Percentiles rank a stretch among this genome's conserved stretches.
Evolutionary conservation across 2,888 invertebrate genomes (phyloP).

Genomic region (Congeria kusceri): DNA sequence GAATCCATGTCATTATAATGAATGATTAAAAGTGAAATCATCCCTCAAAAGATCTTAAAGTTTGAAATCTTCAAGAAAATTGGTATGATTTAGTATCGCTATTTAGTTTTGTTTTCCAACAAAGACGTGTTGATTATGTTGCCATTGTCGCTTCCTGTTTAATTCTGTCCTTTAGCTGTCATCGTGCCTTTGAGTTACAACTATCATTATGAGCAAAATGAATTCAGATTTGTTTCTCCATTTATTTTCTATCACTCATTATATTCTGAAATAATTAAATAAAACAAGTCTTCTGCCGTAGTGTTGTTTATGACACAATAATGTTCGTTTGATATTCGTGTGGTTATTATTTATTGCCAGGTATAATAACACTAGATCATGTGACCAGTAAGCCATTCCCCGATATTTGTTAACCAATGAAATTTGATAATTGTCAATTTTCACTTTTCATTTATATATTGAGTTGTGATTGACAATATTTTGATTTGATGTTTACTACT

Average conservation of each 20-base stretch:
- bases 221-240: too few relatives aligned
- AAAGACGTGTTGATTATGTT: conserved; percentile 7
- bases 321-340: background rate
- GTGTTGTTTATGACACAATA: background rate
- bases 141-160: background rate
- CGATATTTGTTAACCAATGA: too few relatives aligned
- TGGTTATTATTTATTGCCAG: too few relatives aligned
- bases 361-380: too few relatives aligned
- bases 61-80: conserved; percentile 4
- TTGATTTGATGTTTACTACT: too few relatives aligned
- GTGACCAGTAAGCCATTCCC: too few relatives aligned
- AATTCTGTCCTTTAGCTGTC: background rate
- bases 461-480: too few relatives aligned
- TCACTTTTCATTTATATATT: too few relatives aligned
- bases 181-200: too few relatives aligned
- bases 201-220: too few relatives aligned
- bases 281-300: background rate
- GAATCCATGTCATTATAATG: background rate
- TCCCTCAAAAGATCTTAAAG: background rate
- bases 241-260: background rate
- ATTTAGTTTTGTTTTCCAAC: background rate
- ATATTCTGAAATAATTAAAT: conserved; percentile 1
- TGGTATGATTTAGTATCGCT: background rate
- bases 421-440: too few relatives aligned
- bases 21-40: conserved; percentile 6